Base-by-base conservation (phyloP, 2,113 vertebrate species). In the Empidonax traillii region DNA sequence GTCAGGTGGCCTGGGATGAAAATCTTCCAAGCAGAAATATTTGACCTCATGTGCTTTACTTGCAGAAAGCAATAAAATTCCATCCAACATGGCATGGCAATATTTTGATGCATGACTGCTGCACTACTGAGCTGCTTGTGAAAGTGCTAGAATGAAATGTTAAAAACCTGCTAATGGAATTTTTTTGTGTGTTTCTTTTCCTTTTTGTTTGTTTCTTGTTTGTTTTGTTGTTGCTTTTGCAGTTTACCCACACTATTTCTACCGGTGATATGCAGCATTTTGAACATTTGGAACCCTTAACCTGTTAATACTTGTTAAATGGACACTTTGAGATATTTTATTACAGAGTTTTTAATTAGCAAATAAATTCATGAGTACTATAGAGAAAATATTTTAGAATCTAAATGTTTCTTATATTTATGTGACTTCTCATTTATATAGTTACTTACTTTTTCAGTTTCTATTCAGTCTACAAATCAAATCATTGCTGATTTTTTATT, bases 241-340 rank as follows among this genome's bases (percentile, higher is more conserved):
- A 99, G 99, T 98, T 97, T 99, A 98, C 98, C 99, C 99, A 89
- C 99, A 99, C 98, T 99, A 99, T 98, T 99, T 99, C 98, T 99
- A 99, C 98, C 98, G 99, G 98, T 99, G 98, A 98, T 94, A 94
- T 85, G 98, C 97, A 92, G 94, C 96, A 71, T 91, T 95, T 84
- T 69, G 96, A 95, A 95, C 73, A 89, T 97, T 63, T 96, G 98
- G 97, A 98, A 90, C 93, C 96, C 87, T 68, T 94, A 90, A 96
- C 96, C 96, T 97, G 97, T 97, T 97, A 90, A 97, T 96, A 97
- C 96, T 98, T 97, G 95, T 98, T 97, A 97, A 96, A 97, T 97
- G 97, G 97, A 98, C 98, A 97, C 96, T 97, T 90, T 94, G 96
- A 98, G 97, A 98, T 98, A 98, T 98, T 98, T 98, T 98, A 98